phyloP scores from a whole-genome alignment of 2,888 invertebrate genomes.

The Pandemis cinnamomeana region DNA sequence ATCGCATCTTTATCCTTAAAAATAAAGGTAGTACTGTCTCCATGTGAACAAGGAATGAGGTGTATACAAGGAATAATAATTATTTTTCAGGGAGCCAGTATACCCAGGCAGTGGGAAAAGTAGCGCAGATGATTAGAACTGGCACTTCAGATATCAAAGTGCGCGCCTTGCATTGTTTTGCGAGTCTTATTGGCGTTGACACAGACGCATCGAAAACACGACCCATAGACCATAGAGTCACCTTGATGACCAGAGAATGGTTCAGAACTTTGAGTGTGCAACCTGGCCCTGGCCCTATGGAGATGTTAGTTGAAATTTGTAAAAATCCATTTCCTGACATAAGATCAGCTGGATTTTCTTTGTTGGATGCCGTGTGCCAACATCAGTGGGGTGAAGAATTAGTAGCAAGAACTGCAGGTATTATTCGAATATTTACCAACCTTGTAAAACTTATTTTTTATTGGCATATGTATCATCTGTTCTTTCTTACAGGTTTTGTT shows the following conservation, averaged over 20 bases:
- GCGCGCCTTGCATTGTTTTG: constrained; percentile 86
- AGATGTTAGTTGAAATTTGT: constrained; percentile 85
- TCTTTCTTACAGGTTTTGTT: constrained; percentile 83
- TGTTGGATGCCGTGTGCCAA: constrained; percentile 87
- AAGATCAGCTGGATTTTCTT: constrained; percentile 86
- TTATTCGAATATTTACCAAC: constrained; percentile 33
- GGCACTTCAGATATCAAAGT: constrained; percentile 88
- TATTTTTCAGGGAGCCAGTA: constrained; percentile 66
- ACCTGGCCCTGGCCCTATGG: constrained; percentile 81
- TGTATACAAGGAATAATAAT: background rate
- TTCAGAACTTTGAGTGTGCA: constrained; percentile 70
- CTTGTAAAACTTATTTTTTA: background rate
- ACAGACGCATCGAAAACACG: constrained; percentile 69
- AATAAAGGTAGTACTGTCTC: too few species aligned
- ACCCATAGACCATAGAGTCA: constrained; percentile 74
- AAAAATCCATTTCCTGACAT: constrained; percentile 93
- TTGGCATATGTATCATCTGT: background rate
- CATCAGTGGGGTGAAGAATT: constrained; percentile 92
- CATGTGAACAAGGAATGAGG: too few species aligned
- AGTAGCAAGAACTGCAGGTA: constrained; percentile 89
- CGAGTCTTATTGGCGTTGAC: constrained; percentile 83
- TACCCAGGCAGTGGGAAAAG: constrained; percentile 82
- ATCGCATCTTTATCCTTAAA: too few species aligned
- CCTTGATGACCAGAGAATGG: constrained; percentile 81
- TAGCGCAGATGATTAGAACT: constrained; percentile 85